Evolutionary conservation across 2,113 vertebrate genomes (phyloP).

Genomic region (Acanthochromis polyacanthus): DNA sequence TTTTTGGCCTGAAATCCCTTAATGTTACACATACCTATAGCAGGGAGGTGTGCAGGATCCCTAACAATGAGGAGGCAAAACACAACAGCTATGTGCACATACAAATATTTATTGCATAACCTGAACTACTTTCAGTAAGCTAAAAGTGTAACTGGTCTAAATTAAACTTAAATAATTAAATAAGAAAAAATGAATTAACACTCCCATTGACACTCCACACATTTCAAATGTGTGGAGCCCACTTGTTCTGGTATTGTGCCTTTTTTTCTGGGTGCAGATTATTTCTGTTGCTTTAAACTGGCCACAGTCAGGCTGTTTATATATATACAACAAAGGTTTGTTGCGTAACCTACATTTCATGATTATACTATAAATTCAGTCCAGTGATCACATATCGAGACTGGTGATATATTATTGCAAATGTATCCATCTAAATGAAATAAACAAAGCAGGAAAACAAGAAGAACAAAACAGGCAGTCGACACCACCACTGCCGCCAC

Average conservation of each 20-base stretch:
- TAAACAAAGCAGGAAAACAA: not conserved
- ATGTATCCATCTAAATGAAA: not conserved
- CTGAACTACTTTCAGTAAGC: too few relatives aligned
- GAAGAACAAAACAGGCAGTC: not conserved
- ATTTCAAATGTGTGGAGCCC: not conserved
- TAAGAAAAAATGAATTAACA: too few relatives aligned
- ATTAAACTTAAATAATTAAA: too few relatives aligned
- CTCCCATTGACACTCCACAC: too few relatives aligned
- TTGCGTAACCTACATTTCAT: not conserved
- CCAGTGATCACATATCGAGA: not conserved
- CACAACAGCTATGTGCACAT: not conserved
- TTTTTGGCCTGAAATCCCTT: not conserved
- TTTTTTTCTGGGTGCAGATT: not conserved
- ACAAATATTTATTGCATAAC: too few relatives aligned
- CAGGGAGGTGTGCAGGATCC: not conserved
- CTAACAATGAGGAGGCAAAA: not conserved
- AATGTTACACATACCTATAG: too few relatives aligned
- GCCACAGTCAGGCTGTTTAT: not conserved
- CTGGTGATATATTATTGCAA: not conserved
- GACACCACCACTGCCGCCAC: not conserved
- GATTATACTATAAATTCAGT: not conserved
- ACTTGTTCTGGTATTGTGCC: not conserved
- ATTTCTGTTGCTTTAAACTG: too few relatives aligned
- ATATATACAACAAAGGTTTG: not conserved
- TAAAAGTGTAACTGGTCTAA: too few relatives aligned